phyloP scores from a whole-genome alignment of 1,140 invertebrate genomes.

The Bombus breviceps region DNA sequence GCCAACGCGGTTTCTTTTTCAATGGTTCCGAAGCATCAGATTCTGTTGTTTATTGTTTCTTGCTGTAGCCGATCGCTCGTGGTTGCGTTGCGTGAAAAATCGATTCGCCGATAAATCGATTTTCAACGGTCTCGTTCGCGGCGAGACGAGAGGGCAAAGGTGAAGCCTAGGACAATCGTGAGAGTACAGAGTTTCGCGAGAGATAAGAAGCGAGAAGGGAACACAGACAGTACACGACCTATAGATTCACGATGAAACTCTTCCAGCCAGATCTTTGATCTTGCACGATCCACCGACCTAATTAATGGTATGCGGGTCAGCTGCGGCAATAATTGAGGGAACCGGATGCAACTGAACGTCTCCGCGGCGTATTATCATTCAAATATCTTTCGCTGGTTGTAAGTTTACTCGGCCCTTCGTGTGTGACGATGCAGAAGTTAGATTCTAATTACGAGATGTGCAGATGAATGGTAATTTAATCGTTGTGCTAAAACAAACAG shows the following conservation, averaged over 20 bases:
- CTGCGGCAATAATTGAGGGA: slow-evolving; percentile 47
- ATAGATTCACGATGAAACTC: slow-evolving; percentile 44
- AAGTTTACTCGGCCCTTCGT: neutral
- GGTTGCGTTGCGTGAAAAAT: slow-evolving; percentile 41
- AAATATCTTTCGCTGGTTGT: slow-evolving; percentile 24
- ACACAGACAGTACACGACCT: neutral
- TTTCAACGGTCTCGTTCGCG: slow-evolving; percentile 59
- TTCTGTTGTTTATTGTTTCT: neutral
- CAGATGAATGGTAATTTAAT: slow-evolving; percentile 3
- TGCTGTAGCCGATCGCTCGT: neutral
- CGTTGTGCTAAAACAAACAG: neutral
- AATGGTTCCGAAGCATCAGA: too few species aligned
- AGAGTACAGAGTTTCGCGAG: slow-evolving; percentile 36
- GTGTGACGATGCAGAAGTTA: neutral
- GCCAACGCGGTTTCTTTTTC: neutral
- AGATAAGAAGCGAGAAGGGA: slow-evolving; percentile 45
- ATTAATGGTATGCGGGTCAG: slow-evolving; percentile 61
- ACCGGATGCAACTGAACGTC: slow-evolving; percentile 49
- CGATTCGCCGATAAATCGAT: slow-evolving; percentile 64
- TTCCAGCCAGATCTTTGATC: slow-evolving; percentile 53
- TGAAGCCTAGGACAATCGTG: slow-evolving; percentile 52
- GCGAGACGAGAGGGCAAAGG: slow-evolving; percentile 28
- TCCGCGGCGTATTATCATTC: slow-evolving; percentile 23
- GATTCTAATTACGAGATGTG: neutral
- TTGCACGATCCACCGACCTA: slow-evolving; percentile 56